Percentiles rank a stretch among this genome's conserved stretches.
phyloP scores from a whole-genome alignment of 2,888 invertebrate genomes.

The Ceratothoa steindachneri region DNA sequence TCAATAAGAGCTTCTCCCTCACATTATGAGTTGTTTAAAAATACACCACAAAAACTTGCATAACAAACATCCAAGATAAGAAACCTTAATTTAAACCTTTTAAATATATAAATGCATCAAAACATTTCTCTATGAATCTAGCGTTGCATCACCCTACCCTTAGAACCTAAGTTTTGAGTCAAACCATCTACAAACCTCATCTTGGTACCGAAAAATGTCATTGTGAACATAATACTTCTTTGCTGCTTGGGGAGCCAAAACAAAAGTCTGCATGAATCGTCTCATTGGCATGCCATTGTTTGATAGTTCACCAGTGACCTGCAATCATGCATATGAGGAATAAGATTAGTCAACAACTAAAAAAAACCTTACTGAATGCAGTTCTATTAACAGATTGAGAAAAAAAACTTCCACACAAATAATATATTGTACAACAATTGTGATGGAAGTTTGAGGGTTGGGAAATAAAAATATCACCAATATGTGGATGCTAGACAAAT shows the following conservation, averaged over 20 bases:
- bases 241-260: slow-evolving; percentile 88
- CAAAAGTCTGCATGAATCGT: slow-evolving; percentile 96
- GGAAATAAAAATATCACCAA: neutral
- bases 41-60: too few species aligned
- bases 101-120: too few species aligned
- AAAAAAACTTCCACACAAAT: too few species aligned
- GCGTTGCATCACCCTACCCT: too few species aligned
- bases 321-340: slow-evolving; percentile 48
- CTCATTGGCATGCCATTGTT: slow-evolving; percentile 96
- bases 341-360: slow-evolving; percentile 2
- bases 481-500: neutral
- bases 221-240: slow-evolving; percentile 98
- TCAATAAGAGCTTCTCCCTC: too few species aligned
- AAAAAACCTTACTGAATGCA: neutral
- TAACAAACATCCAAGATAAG: too few species aligned
- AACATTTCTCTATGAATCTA: too few species aligned
- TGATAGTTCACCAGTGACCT: slow-evolving; percentile 91
- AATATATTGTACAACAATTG: too few species aligned
- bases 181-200: slow-evolving; percentile 52
- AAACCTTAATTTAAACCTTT: too few species aligned
- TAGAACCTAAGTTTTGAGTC: too few species aligned
- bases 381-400: neutral
- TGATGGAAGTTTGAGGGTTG: too few species aligned
- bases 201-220: slow-evolving; percentile 97
- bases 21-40: too few species aligned